A percentile compares a stretch with the other conserved stretches of the same genome.
Conservation (phyloP, 2,888 invertebrate species). For the Apantesis nais region DNA sequence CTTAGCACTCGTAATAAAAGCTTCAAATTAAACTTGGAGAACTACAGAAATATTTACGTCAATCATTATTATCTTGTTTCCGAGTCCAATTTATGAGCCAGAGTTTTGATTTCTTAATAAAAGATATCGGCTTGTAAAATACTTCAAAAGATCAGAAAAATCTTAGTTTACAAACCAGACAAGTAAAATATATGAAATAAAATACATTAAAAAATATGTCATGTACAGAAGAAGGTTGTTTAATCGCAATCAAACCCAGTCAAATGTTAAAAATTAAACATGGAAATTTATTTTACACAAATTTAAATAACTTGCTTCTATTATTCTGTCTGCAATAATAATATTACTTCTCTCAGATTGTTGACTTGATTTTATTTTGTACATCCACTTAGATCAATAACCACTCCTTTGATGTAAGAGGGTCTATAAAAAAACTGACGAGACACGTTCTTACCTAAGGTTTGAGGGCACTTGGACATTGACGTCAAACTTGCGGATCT, state of each 20-base stretch:
- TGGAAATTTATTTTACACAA: background rate
- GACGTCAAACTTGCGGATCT: conserved; percentile 69
- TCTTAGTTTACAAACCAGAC: background rate
- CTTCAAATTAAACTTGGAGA: conserved; percentile 50
- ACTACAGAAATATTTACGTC: conserved; percentile 46
- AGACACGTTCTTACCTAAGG: conserved; percentile 62
- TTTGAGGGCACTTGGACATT: conserved; percentile 58
- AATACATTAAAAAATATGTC: background rate
- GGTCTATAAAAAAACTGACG: conserved; percentile 63
- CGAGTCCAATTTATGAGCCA: background rate
- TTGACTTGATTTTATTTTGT: conserved; percentile 30
- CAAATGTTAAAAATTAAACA: background rate
- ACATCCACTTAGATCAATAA: conserved; percentile 69
- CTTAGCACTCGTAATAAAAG: conserved; percentile 59
- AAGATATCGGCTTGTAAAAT: background rate
- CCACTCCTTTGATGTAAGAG: conserved; percentile 52
- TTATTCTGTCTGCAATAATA: background rate
- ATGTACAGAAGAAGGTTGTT: background rate
- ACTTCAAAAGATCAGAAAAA: background rate
- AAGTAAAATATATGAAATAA: background rate
- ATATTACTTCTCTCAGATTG: conserved; percentile 24
- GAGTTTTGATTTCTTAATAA: background rate
- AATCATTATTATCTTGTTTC: conserved; percentile 42
- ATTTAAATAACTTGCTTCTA: background rate
- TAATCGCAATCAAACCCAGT: background rate